Base-by-base conservation (phyloP, 2,113 vertebrate species). In the Notothenia rossii region DNA sequence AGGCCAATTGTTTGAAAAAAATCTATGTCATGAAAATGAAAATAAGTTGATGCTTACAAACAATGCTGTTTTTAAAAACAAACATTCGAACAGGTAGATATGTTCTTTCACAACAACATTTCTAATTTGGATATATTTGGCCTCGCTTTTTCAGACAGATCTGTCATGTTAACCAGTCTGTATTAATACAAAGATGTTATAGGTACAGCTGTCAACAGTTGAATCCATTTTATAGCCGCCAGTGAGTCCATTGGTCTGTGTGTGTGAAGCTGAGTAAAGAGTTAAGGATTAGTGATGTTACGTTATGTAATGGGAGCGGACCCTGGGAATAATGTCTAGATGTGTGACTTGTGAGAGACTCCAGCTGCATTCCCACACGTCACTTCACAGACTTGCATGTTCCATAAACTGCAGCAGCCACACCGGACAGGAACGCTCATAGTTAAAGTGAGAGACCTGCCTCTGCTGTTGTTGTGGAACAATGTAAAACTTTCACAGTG, bases 241-340 rank as follows among this genome's bases (percentile, higher is more conserved):
- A 33, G 22, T 71, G 43, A 72, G 46, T 70, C 63, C 36, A 4
- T 53, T 22, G 29, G n/a, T 77, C 72, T 40, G 50, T 76, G 60
- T 40, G 36, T 40, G 36, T 49, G 64, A 62, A 8, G 18, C 58
- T 45, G 46, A 62, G 62, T 59, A 51, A 84, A 86, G 82, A 60
- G 40, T 76, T 65, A 25, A 49, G 68, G 88, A 89, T 89, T 76
- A 87, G 75, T 62, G 64, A 54, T 73, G 79, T 59, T 64, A 66
- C 22, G 73, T 88, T 85, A 81, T 85, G 76, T 70, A 88, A 87
- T 54, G 76, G 25, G 51, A 83, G 55, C 2, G 7, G 50, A 45
- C 45, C 77, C 56, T 75, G 85, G 85, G 84, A 89, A 90, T 87
- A 91, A 89, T 82, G 74, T 79, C 43, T 45, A 88, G 79, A 88